Base-by-base conservation (phyloP, 2,888 invertebrate genomes). In the Osmoderma eremita region DNA sequence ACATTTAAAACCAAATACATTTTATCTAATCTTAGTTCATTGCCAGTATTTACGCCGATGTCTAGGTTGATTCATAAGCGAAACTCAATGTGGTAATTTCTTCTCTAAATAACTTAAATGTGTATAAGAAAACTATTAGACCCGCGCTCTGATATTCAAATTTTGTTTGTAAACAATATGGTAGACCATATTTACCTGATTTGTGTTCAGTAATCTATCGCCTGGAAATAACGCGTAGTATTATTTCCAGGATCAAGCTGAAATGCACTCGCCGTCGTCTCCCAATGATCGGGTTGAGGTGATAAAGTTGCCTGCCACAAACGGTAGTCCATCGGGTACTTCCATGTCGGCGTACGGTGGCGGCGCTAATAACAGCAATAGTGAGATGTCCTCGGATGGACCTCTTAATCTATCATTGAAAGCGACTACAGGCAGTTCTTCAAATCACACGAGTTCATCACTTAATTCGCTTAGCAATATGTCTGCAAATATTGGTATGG, bases 351-450 rank as follows among this genome's bases (percentile, higher is more conserved):
- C 76, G 2, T 76, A 71, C 51, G 71, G 70, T 61, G 71, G 71
- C 66, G 49, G 58, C 65, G 54, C 50, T 62, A 70, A 65, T 48
- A 69, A 69, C 53, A 65, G 68, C 63, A 69, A 69, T 68, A 80
- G 76, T 75, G 78, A 80, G 72, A 80, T 82, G 36, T 88, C 88
- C 53, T 88, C 86, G 67, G 94, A 94, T 75, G 88, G 91, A 0
- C 94, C 94, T 0, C 86, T 94, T 18, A 94, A 94, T 83, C 86
- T 94, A 15, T 94, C 93, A 1, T 85, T 94, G 72, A 94, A 94
- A 81, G 91, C 92, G 0, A 81, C 83, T 42, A 75, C 80, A 63
- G 71, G 74, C 24, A 69, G 70, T 38, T 72, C 75, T 20, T 77
- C 73, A 63, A 70, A 71, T 67, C 74, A 75, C 67, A 73, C 75